phyloP scores from a whole-genome alignment of 2,797 vertebrate genomes.

The Orientallactaga sibirica region DNA sequence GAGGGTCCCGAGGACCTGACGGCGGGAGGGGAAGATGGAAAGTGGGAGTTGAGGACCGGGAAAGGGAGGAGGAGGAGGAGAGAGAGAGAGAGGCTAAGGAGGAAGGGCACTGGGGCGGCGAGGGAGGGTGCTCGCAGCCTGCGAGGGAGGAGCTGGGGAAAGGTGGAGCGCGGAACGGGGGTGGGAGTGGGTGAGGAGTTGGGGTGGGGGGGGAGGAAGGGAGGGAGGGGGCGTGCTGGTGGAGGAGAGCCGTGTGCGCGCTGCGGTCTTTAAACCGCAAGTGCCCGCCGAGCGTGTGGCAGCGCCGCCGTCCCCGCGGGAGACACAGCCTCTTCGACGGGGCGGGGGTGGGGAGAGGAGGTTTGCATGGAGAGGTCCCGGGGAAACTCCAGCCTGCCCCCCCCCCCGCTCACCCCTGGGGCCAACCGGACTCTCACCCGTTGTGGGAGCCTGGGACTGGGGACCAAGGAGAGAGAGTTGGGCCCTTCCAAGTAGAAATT shows the following conservation, averaged over 20 bases:
- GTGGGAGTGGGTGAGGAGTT: background rate
- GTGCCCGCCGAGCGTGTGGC: background rate
- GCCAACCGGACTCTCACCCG: background rate
- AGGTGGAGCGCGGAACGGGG: constrained; percentile 72
- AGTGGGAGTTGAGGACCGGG: constrained; percentile 20
- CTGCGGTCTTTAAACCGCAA: background rate
- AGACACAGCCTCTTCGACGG: background rate
- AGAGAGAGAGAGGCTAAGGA: constrained; percentile 23
- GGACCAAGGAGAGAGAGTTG: background rate
- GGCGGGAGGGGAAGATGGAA: constrained; percentile 10
- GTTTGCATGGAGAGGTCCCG: background rate
- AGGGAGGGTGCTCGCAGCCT: constrained; percentile 64
- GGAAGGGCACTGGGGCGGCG: constrained; percentile 41
- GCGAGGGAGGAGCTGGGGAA: constrained; percentile 72
- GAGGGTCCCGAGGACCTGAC: background rate
- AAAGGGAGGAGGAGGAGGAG: background rate
- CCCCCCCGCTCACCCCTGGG: background rate
- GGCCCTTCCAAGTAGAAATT: background rate
- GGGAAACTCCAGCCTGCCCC: background rate
- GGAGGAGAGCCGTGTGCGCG: background rate
- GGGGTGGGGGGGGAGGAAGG: background rate
- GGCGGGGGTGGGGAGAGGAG: background rate
- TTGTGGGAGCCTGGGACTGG: background rate
- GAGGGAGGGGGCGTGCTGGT: constrained; percentile 27
- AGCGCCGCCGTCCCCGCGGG: background rate